Conservation (phyloP, 2,113 vertebrate genomes). For the Spea bombifrons region DNA sequence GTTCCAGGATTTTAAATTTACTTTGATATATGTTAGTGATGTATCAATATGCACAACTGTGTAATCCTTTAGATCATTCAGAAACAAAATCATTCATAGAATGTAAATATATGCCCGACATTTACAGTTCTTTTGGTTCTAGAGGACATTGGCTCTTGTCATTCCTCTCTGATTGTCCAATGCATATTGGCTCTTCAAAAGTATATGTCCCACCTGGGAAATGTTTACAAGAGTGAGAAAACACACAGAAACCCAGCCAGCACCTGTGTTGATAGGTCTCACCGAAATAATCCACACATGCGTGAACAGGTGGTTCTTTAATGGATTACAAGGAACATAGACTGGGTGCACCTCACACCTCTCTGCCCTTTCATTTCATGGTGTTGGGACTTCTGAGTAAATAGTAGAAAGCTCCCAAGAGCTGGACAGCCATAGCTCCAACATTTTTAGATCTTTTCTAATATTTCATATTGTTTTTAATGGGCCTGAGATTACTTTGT, state of each 20-base stretch:
- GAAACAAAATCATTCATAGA: too few species aligned
- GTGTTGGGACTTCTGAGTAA: neutral
- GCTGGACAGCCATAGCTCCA: too few species aligned
- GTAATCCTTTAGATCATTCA: too few species aligned
- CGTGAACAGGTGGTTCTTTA: conserved; percentile 42
- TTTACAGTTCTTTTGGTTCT: neutral
- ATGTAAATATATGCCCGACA: too few species aligned
- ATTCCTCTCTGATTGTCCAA: conserved; percentile 10
- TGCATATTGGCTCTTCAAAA: neutral
- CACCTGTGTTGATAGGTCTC: conserved; percentile 36
- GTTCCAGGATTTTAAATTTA: too few species aligned
- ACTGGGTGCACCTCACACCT: neutral
- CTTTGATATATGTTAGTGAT: too few species aligned
- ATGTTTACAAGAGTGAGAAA: conserved; percentile 36
- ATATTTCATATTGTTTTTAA: too few species aligned
- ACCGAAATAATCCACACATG: conserved; percentile 31
- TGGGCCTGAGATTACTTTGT: too few species aligned
- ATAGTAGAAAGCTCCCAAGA: neutral
- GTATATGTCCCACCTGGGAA: conserved; percentile 34
- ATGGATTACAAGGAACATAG: neutral
- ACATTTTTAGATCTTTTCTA: too few species aligned
- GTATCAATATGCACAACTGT: too few species aligned
- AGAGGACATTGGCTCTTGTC: neutral
- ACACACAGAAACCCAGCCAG: conserved; percentile 39
- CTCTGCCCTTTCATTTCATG: conserved; percentile 4